phyloP scores from a whole-genome alignment of 2,113 vertebrate species.

The Dipodomys merriami region DNA sequence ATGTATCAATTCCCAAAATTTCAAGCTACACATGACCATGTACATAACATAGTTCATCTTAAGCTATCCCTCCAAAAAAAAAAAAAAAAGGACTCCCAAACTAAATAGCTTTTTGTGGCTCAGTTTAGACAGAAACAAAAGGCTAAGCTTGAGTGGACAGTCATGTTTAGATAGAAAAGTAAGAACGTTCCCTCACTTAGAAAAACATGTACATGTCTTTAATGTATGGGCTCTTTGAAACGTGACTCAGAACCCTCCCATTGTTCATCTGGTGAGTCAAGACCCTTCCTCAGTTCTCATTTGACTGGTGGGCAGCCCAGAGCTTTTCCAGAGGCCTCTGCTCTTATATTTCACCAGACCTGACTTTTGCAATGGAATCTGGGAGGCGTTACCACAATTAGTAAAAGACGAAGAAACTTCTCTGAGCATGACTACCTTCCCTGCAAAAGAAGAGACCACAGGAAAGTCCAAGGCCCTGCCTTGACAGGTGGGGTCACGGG shows the following conservation, averaged over 20 bases:
- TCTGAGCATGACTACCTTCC: not conserved
- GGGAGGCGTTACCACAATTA: conserved; percentile 62
- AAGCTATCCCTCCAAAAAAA: not conserved
- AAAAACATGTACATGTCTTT: conserved; percentile 64
- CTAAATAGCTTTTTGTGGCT: not conserved
- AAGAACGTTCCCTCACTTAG: conserved; percentile 70
- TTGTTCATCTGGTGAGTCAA: conserved; percentile 84
- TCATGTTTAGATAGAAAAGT: conserved; percentile 72
- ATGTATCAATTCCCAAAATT: conserved; percentile 42
- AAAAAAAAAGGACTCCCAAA: not conserved
- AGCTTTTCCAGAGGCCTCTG: conserved; percentile 76
- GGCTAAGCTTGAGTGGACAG: not conserved
- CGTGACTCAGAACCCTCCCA: conserved; percentile 73
- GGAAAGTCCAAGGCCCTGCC: not conserved
- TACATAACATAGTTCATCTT: not conserved
- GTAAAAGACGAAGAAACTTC: conserved; percentile 1
- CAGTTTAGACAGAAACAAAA: conserved; percentile 49
- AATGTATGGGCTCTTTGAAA: conserved; percentile 66
- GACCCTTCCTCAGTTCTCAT: conserved; percentile 86
- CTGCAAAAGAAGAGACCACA: not conserved
- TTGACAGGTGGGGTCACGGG: not conserved
- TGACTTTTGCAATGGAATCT: conserved; percentile 84
- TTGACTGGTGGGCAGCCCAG: conserved; percentile 82
- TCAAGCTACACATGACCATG: conserved; percentile 28
- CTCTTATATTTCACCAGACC: conserved; percentile 73